phyloP scores from a whole-genome alignment of 1,140 invertebrate genomes.

The Pseudomyrmex dendroicus region DNA sequence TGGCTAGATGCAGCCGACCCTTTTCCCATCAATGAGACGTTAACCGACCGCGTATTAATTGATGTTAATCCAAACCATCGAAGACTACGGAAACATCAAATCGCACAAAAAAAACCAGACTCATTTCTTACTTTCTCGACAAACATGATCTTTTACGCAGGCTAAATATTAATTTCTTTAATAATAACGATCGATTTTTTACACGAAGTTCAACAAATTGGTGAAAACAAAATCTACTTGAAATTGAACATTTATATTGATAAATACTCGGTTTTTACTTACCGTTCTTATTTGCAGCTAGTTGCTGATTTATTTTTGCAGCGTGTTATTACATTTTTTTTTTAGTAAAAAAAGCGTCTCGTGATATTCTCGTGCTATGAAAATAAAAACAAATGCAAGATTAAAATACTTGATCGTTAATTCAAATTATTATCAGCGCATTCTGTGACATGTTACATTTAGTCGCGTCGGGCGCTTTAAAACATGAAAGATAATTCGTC shows the following conservation, averaged over 20 bases:
- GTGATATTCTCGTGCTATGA: not conserved
- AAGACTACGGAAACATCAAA: not conserved
- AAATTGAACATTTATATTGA: slow-evolving; percentile 10
- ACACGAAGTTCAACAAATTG: no score
- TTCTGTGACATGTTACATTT: not conserved
- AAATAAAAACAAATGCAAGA: not conserved
- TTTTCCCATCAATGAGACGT: slow-evolving; percentile 30
- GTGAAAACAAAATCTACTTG: no score
- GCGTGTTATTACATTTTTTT: no score
- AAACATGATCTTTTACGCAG: not conserved
- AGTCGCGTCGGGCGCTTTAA: slow-evolving; percentile 8
- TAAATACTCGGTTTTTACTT: slow-evolving; percentile 5
- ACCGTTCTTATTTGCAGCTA: not conserved
- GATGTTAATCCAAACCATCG: slow-evolving; percentile 21
- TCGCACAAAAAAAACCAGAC: not conserved
- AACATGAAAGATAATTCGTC: slow-evolving; percentile 50
- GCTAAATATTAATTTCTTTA: not conserved
- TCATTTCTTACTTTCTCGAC: not conserved
- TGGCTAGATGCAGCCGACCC: slow-evolving; percentile 20
- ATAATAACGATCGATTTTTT: not conserved
- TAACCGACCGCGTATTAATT: slow-evolving; percentile 23
- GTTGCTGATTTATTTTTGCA: no score
- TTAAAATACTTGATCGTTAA: not conserved
- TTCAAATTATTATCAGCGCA: not conserved
- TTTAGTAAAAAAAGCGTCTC: slow-evolving; percentile 3